Evolutionary conservation across 2,888 invertebrate genomes (phyloP).

Genomic region (Lagria hirta): DNA sequence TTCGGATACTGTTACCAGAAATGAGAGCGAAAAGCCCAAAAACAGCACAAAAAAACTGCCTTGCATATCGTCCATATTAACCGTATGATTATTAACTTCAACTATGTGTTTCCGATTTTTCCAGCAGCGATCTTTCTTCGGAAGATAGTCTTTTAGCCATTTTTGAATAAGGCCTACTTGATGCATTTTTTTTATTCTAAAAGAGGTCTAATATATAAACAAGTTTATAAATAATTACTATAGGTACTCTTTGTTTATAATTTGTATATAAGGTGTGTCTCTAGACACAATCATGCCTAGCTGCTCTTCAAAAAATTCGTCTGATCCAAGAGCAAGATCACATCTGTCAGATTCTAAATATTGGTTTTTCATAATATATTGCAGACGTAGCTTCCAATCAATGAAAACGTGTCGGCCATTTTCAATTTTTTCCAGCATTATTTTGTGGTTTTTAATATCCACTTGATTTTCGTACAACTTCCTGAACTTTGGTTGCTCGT

Average conservation of each 20-base stretch:
- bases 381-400: conserved; percentile 79
- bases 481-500: conserved; percentile 62
- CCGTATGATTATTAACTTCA: conserved; percentile 82
- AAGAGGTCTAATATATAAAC: no score
- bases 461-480: conserved; percentile 61
- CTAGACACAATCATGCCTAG: conserved; percentile 74
- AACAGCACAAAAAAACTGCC: conserved; percentile 86
- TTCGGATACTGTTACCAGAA: conserved; percentile 56
- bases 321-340: conserved; percentile 73
- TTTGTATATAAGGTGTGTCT: conserved; percentile 73
- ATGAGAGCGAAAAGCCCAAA: conserved; percentile 62
- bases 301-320: conserved; percentile 78
- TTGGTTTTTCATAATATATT: conserved; percentile 70
- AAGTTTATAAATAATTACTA: conserved; percentile 50
- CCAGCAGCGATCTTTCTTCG: conserved; percentile 78
- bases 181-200: conserved; percentile 77
- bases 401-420: conserved; percentile 71
- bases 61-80: conserved; percentile 89
- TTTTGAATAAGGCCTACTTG: conserved; percentile 82
- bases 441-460: conserved; percentile 54
- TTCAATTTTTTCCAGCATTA: conserved; percentile 63
- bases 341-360: conserved; percentile 69
- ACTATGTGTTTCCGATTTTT: conserved; percentile 61
- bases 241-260: conserved; percentile 81
- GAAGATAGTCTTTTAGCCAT: conserved; percentile 78